Base-by-base conservation (phyloP, 2,888 invertebrate genomes). In the Chironomus riparius region DNA sequence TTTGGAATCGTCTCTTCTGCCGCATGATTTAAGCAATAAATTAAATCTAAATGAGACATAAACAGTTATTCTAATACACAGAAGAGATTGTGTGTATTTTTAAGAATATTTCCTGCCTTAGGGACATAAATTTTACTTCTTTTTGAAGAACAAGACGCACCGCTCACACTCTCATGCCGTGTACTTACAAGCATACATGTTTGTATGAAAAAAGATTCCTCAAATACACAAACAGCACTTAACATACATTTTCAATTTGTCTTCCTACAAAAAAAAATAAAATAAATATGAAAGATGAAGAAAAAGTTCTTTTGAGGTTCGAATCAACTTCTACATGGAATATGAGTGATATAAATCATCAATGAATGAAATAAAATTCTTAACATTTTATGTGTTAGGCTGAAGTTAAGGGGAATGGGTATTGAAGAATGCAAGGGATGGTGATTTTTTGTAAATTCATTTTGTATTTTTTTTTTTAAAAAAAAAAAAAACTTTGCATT, bases 1-100 rank as follows among this genome's bases (percentile, higher is more conserved):
- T 65, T 65, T 5, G 18, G 18, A 15, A 7, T 7, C 13, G 6
- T 65, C 21, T 22, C 21, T 24, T 65, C 65, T 65, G 2, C 13
- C 65, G 24, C 65, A 24, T 24, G 65, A 65, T 65, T 65, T 65
- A 24, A 22, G 65, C 21, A 21, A 65, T 65, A 65, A 65, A 65
- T 65, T 65, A 65, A 65, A 24, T 65, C 21, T 65, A 65, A 65
- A 65, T 65, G 65, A 65, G 65, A 65, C 65, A 65, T 65, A 24
- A 65, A 65, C 22, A 22, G 38, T 38, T 38, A 7, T 38, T 38
- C 56, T 56, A 15, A 56, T 15, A 56, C 56, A 56, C 56, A 56
- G 56, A 18, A 4, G 38, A 38, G 56, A 18, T 56, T 56, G 15
- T 10, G 38, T 38, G 10, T 38, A 38, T 38, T 38, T 38, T 56